Evolutionary conservation across 2,113 vertebrate genomes (phyloP), one percentile per base, ranked within the genome.

Genomic region (Daubentonia madagascariensis): DNA sequence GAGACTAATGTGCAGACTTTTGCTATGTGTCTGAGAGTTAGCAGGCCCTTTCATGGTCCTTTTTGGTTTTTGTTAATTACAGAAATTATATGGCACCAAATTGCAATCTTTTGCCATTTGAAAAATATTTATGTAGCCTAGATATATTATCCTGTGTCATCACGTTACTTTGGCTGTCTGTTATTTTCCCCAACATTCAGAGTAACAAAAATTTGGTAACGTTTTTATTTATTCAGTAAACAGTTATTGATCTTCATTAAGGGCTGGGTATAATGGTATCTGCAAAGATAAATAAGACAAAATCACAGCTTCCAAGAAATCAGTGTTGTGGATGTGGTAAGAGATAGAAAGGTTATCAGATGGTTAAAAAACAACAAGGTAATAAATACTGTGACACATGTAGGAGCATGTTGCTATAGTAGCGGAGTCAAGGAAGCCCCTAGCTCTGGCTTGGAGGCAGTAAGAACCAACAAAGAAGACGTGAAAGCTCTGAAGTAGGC

Each of bases 251-350:
- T 76, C 57, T 86, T 97, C 50, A 2, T 40, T 78, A 79, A 87
- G 48, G 37, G 10, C 67, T 80, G 37, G 65, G 28, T 65, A 5
- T 30, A 48, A 61, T 45, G 32, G n/a, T n/a, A 57, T 81, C 32
- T 50, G 40, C 5, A 76, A 81, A 81, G 40, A 79, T 93, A 91
- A 37, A 37, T 54, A 45, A 91, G 81, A 67, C 23, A 45, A 67
- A 93, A 45, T 68, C n/a, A 67, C 6, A 35, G 3, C 68, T 95
- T 96, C 32, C 1, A 30, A 88, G 94, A 95, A 93, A 96, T 79
- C 73, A 30, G n/a, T 84, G 40, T 35, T 73, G 23, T 59, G 20
- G 52, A 20, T 65, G 20, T 88, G 90, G 57, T 73, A 52, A 63
- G 45, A 83, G 45, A 75, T 18, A 63, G 59, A 87, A 85, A 79